Percentiles rank a stretch among this genome's conserved stretches.
phyloP scores from a whole-genome alignment of 2,888 invertebrate genomes.

The Drosophila kuntzei region DNA sequence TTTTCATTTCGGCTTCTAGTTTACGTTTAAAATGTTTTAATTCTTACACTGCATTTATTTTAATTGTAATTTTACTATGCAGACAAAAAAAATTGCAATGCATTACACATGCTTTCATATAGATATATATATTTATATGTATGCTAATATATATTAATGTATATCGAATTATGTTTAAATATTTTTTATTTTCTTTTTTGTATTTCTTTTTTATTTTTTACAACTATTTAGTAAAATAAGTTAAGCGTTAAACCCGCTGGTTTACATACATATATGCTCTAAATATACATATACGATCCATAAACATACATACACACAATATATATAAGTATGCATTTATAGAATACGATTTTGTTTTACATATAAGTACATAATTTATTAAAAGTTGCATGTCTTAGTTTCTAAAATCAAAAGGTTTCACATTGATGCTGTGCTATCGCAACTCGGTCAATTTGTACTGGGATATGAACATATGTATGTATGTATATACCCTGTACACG shows the following conservation, averaged over 20 bases:
- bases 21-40: conserved; percentile 49
- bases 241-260: conserved; percentile 62
- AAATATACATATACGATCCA: conserved; percentile 44
- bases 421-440: conserved; percentile 54
- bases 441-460: conserved; percentile 56
- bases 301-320: conserved; percentile 48
- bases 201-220: conserved; percentile 18
- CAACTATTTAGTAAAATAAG: conserved; percentile 59
- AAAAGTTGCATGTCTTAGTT: conserved; percentile 43
- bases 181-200: conserved; percentile 15
- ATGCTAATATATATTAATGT: conserved; percentile 2
- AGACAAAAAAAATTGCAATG: conserved; percentile 62
- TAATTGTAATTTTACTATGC: conserved; percentile 56
- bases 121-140: conserved; percentile 17
- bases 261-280: conserved; percentile 59
- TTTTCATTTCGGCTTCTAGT: conserved; percentile 43
- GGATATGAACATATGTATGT: background rate
- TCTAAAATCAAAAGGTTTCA: conserved; percentile 59
- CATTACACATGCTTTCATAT: conserved; percentile 44
- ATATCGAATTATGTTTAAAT: conserved; percentile 30
- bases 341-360: conserved; percentile 42
- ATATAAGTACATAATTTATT: conserved; percentile 63
- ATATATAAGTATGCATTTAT: conserved; percentile 27
- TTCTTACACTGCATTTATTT: conserved; percentile 44
- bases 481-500: conserved; percentile 4